Evolutionary conservation across 2,797 vertebrate genomes (phyloP).

Genomic region (Artibeus lituratus): DNA sequence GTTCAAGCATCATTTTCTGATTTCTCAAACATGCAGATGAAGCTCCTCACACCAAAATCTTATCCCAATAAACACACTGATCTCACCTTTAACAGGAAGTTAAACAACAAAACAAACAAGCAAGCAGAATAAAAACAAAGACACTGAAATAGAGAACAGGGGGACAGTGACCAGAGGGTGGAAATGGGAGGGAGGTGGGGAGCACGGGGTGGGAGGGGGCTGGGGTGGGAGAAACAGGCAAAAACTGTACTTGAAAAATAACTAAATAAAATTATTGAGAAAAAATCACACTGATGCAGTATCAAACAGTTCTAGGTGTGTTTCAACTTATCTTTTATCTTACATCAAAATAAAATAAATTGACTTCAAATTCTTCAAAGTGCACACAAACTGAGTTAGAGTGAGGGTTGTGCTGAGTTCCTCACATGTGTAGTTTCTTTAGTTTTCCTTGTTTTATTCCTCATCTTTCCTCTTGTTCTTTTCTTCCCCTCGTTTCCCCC

Average conservation of each 20-base stretch:
- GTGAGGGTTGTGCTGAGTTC: slow-evolving; percentile 63
- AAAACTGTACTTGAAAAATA: no score
- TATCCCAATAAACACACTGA: slow-evolving; percentile 65
- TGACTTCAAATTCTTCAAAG: slow-evolving; percentile 77
- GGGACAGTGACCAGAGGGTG: no score
- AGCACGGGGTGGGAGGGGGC: no score
- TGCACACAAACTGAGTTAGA: slow-evolving; percentile 75
- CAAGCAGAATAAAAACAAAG: no score
- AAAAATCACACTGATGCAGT: slow-evolving; percentile 67
- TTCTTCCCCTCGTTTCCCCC: background rate
- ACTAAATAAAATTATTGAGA: no score
- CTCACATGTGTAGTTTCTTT: slow-evolving; percentile 67
- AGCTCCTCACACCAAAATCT: slow-evolving; percentile 71
- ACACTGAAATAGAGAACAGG: no score
- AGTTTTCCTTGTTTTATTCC: background rate
- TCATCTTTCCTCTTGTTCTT: background rate
- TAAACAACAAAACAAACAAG: no score
- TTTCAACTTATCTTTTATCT: slow-evolving; percentile 72
- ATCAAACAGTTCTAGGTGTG: slow-evolving; percentile 56
- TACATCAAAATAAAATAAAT: slow-evolving; percentile 80
- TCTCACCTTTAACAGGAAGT: no score
- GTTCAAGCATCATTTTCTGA: slow-evolving; percentile 78
- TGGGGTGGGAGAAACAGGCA: no score
- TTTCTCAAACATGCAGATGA: slow-evolving; percentile 75
- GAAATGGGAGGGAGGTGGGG: no score